Percentiles rank a stretch among this genome's conserved stretches.
These are phyloP conservation scores for Neodiprion pinetum DNA, from an alignment of 1,140 invertebrate species.

Conservation along the genomic window DNA sequence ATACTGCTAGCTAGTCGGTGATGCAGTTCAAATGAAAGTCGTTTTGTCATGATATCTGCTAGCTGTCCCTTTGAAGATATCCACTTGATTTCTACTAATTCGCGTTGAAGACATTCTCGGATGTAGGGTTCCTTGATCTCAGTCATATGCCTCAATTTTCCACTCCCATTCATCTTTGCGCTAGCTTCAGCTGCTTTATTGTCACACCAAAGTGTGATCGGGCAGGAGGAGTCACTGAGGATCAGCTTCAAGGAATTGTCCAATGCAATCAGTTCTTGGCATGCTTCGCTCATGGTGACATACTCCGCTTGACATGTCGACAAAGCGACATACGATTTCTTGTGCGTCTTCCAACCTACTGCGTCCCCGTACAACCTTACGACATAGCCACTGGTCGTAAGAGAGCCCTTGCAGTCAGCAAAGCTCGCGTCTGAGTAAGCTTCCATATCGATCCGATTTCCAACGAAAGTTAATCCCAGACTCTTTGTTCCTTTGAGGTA, in stretches of 20 bases:
- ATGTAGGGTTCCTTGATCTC: constrained; percentile 25
- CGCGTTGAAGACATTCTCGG: constrained; percentile 16
- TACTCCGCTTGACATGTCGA: constrained; percentile 29
- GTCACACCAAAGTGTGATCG: constrained; percentile 14
- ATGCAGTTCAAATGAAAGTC: constrained; percentile 21
- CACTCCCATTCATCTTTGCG: constrained; percentile 16
- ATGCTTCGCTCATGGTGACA: constrained; percentile 26
- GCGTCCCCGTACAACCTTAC: constrained; percentile 24
- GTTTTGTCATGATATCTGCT: constrained; percentile 39
- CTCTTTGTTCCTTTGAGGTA: constrained; percentile 24
- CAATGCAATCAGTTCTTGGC: constrained; percentile 2
- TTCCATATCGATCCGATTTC: neutral
- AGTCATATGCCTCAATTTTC: constrained; percentile 21
- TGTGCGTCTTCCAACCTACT: constrained; percentile 25
- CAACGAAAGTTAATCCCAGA: constrained; percentile 14
- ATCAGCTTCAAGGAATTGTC: neutral
- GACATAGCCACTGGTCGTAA: constrained; percentile 25
- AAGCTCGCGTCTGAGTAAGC: constrained; percentile 27
- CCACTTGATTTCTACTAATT: neutral
- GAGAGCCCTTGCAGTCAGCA: constrained; percentile 25
- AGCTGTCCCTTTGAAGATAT: constrained; percentile 24
- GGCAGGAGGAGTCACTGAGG: neutral
- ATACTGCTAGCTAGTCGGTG: constrained; percentile 13
- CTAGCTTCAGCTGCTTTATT: constrained; percentile 21
- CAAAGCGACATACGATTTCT: constrained; percentile 20